Evolutionary conservation across 2,113 vertebrate species (phyloP).

Genomic region (Pseudolaguvia tuberculata): DNA sequence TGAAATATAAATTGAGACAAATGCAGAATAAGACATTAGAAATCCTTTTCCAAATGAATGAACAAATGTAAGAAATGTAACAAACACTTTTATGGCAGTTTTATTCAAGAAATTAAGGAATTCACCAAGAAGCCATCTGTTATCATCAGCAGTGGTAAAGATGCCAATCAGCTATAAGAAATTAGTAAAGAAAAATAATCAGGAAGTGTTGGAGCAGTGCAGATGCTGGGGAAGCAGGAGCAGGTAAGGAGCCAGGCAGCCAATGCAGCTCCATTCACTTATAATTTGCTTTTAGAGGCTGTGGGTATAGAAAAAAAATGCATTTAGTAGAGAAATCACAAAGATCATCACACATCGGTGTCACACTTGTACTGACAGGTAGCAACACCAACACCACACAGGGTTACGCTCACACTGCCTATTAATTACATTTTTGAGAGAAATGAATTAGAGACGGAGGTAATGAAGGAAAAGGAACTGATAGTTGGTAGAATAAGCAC

Average conservation of each 20-base stretch:
- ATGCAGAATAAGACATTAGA: too few species aligned
- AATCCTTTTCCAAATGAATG: too few species aligned
- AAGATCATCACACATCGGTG: conserved; percentile 26
- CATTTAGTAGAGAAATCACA: conserved; percentile 26
- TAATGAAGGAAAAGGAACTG: neutral
- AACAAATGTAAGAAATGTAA: too few species aligned
- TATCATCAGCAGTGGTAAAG: conserved; percentile 4
- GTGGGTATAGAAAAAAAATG: conserved; percentile 30
- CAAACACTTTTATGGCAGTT: too few species aligned
- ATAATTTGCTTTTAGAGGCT: conserved; percentile 51
- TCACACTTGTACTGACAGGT: conserved; percentile 22
- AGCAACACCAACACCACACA: conserved; percentile 22
- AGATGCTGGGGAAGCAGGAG: conserved; percentile 1
- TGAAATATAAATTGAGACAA: too few species aligned
- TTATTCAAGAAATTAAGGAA: too few species aligned
- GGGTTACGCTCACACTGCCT: conserved; percentile 18
- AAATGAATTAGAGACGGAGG: neutral
- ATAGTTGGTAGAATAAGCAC: neutral
- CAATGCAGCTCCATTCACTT: conserved; percentile 37
- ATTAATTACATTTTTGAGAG: conserved; percentile 9
- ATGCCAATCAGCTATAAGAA: neutral
- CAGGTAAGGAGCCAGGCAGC: conserved; percentile 7
- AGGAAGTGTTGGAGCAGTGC: conserved; percentile 7
- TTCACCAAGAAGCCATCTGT: neutral
- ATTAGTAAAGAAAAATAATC: conserved; percentile 27